These are phyloP conservation scores for Clytia hemisphaerica DNA, from an alignment of 30 jellyfish, hydroid and myxozoan genomes.

Conservation along the genomic window DNA sequence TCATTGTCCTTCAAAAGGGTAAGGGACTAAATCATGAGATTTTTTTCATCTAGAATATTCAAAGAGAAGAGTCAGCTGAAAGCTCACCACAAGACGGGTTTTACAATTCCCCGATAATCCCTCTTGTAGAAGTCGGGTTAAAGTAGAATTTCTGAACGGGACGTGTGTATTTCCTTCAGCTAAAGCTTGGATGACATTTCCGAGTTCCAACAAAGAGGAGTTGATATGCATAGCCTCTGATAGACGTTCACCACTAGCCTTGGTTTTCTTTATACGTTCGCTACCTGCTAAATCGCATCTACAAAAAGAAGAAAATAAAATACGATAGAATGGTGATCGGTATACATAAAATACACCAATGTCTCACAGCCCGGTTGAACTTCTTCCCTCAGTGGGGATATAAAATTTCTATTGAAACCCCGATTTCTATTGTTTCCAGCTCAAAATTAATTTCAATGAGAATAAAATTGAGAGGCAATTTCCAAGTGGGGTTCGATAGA, in stretches of 20 bases:
- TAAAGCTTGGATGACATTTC: slow-evolving; percentile 94
- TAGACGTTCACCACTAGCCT: slow-evolving; percentile 83
- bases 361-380: too few relatives aligned
- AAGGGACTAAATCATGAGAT: too few relatives aligned
- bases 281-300: slow-evolving; percentile 97
- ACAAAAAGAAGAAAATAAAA: background rate
- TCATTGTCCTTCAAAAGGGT: too few relatives aligned
- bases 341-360: too few relatives aligned
- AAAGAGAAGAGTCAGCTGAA: too few relatives aligned
- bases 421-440: too few relatives aligned
- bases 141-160: slow-evolving; percentile 90
- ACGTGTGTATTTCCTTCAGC: slow-evolving; percentile 98
- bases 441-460: too few relatives aligned
- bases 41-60: background rate
- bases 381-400: too few relatives aligned
- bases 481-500: too few relatives aligned
- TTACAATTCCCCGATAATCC: slow-evolving; percentile 95
- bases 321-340: too few relatives aligned
- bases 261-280: slow-evolving; percentile 79
- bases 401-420: too few relatives aligned
- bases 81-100: slow-evolving; percentile 87
- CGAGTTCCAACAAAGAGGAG: slow-evolving; percentile 78
- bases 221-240: slow-evolving; percentile 91
- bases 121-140: slow-evolving; percentile 88
- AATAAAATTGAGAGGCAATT: too few relatives aligned